Base-by-base conservation (phyloP, 2,797 vertebrate genomes). In the Notamacropus eugenii region DNA sequence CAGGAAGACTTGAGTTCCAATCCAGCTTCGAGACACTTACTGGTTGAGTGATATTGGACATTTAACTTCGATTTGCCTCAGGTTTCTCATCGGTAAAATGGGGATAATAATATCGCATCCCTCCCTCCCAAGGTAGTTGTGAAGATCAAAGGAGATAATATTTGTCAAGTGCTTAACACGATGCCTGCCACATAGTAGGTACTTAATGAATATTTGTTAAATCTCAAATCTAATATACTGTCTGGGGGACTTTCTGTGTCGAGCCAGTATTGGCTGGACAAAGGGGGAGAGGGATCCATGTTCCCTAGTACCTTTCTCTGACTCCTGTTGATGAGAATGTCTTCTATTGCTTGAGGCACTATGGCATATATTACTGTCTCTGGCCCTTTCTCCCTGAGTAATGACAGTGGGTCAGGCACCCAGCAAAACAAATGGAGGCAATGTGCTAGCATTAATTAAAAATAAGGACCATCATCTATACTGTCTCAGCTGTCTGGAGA, bases 371-470 rank as follows among this genome's bases (percentile, higher is more conserved):
- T 82, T 82, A 82, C 67, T 46, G n/a, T 87, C 54, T 0, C 1
- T 54, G 58, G 29, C 31, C n/a, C 9, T 50, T 34, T 93, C 1
- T 46, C 9, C 40, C 40, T 34, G 87, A 55, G 55, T 0, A 55
- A 55, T 3, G 54, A 54, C 12, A 27, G 24, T 54, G 31, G 9
- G 0, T 16, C 3, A 13, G 67, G 87, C 46, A 46, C 28, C 52
- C 16, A 57, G 55, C n/a, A 11, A 54, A 59, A 87, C 34, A 54
- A 50, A n/a, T 31, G 87, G 29, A 11, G 82, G 14, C 0, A 1
- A 0, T 4, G 58, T n/a, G 4, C 40, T 74, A 9, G 54, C 3
- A 27, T n/a, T 59, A n/a, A 11, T 50, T 22, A 46, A 34, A 8
- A 29, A 55, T 54, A 12, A 34, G 40, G 0, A 67, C 74, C n/a